These are phyloP conservation scores for Drosophila gunungcola DNA, from an alignment of 1,140 invertebrate species.

Conservation along the genomic window DNA sequence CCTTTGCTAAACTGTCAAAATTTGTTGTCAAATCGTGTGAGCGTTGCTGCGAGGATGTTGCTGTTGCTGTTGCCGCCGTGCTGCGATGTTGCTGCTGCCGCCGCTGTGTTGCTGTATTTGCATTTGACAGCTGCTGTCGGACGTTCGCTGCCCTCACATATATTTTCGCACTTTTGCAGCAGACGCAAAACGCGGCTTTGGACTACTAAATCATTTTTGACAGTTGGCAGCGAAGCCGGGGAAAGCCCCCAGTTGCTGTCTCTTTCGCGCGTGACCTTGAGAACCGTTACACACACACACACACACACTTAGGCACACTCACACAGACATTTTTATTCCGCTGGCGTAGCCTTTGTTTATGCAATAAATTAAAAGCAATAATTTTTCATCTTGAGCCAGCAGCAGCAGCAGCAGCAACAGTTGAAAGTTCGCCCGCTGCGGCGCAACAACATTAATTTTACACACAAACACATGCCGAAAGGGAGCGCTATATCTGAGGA, in stretches of 20 bases:
- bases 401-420: conserved; percentile 70
- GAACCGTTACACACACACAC: conserved; percentile 58
- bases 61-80: conserved; percentile 29
- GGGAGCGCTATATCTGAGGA: conserved; percentile 2
- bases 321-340: conserved; percentile 47
- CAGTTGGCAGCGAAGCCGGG: conserved; percentile 77
- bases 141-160: conserved; percentile 47
- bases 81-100: conserved; percentile 19
- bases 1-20: conserved; percentile 79
- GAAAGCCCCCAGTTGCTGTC: conserved; percentile 70
- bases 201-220: conserved; percentile 84
- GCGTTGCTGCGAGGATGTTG: conserved; percentile 1
- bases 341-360: conserved; percentile 74
- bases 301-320: conserved; percentile 26
- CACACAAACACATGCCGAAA: conserved; percentile 49
- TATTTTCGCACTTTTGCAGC: conserved; percentile 60
- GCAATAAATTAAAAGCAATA: conserved; percentile 85
- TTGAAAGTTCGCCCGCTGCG: conserved; percentile 84
- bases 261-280: conserved; percentile 68
- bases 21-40: conserved; percentile 48
- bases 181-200: conserved; percentile 79
- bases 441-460: conserved; percentile 80
- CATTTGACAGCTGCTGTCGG: conserved; percentile 68
- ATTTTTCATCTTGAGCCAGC: conserved; percentile 83
- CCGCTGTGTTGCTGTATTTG: conserved; percentile 28